Percentiles rank a stretch among this genome's conserved stretches.
Conservation (phyloP, 1,140 invertebrate genomes). For the Pseudomyrmex sp. region DNA sequence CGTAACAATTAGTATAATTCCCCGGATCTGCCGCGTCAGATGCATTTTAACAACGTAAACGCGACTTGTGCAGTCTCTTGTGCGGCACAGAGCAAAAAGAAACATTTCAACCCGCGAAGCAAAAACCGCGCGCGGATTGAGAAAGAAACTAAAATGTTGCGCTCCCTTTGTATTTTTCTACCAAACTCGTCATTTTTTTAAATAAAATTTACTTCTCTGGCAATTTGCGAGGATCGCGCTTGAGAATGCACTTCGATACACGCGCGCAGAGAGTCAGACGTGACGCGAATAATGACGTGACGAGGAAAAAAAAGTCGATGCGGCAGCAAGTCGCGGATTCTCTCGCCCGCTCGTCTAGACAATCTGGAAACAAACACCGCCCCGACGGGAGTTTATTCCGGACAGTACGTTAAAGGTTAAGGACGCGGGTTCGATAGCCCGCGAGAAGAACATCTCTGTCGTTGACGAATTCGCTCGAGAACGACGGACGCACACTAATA, state of each 20-base stretch:
- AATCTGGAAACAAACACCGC: constrained; percentile 61
- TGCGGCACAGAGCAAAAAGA: too few relatives aligned
- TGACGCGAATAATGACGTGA: constrained; percentile 29
- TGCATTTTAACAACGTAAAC: too few relatives aligned
- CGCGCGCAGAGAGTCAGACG: background rate
- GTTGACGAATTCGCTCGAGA: constrained; percentile 51
- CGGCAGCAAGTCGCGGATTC: constrained; percentile 30
- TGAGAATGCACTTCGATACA: background rate
- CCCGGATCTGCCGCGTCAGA: too few relatives aligned
- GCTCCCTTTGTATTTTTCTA: too few relatives aligned
- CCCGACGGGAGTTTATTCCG: constrained; percentile 53
- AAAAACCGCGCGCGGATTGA: too few relatives aligned
- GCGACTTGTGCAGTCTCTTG: too few relatives aligned
- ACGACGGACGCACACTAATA: constrained; percentile 33
- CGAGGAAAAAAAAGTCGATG: constrained; percentile 34
- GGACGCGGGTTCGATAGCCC: constrained; percentile 72
- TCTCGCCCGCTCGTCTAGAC: constrained; percentile 54
- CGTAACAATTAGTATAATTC: too few relatives aligned
- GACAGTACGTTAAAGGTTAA: constrained; percentile 69
- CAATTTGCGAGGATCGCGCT: too few relatives aligned
- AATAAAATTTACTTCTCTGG: too few relatives aligned
- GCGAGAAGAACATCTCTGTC: background rate
- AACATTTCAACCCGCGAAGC: too few relatives aligned
- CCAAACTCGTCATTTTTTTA: too few relatives aligned
- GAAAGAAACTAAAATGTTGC: too few relatives aligned